A percentile compares a stretch with the other conserved stretches of the same genome.
These are phyloP conservation scores for Tretioscincus oriximinensis DNA, from an alignment of 2,113 vertebrate species.

Conservation along the genomic window DNA sequence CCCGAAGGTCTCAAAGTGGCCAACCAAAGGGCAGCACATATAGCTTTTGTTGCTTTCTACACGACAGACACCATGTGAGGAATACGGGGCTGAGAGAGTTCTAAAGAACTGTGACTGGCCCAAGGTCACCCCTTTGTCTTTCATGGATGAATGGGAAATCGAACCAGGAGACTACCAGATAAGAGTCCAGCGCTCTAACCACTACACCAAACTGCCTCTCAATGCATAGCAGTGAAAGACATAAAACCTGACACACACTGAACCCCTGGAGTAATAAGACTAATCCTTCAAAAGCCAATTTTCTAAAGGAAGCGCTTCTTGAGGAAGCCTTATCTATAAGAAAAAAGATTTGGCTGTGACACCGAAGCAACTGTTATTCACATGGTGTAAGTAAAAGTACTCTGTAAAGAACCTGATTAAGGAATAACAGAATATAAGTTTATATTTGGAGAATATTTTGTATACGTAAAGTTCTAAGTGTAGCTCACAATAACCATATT, in stretches of 20 bases:
- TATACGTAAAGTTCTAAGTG: background rate
- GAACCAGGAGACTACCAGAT: too few species aligned
- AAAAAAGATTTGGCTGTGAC: background rate
- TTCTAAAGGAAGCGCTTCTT: background rate
- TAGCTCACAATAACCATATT: background rate
- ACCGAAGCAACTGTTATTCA: background rate
- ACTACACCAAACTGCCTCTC: too few species aligned
- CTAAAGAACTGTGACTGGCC: too few species aligned
- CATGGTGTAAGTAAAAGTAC: too few species aligned
- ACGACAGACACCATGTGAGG: too few species aligned
- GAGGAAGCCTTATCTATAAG: background rate
- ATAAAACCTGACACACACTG: conserved; percentile 26
- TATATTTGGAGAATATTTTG: background rate
- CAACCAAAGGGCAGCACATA: too few species aligned
- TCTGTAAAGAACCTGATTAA: background rate
- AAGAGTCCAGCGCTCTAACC: too few species aligned
- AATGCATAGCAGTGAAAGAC: background rate
- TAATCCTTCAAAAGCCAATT: too few species aligned
- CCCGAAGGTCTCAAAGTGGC: too few species aligned
- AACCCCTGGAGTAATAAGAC: background rate
- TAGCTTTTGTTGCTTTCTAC: too few species aligned
- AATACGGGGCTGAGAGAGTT: too few species aligned
- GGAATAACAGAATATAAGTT: background rate
- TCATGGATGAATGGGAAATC: conserved; percentile 41
- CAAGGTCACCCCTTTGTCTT: too few species aligned